phyloP scores from a whole-genome alignment of 2,113 vertebrate genomes.

The Diadophis punctatus region DNA sequence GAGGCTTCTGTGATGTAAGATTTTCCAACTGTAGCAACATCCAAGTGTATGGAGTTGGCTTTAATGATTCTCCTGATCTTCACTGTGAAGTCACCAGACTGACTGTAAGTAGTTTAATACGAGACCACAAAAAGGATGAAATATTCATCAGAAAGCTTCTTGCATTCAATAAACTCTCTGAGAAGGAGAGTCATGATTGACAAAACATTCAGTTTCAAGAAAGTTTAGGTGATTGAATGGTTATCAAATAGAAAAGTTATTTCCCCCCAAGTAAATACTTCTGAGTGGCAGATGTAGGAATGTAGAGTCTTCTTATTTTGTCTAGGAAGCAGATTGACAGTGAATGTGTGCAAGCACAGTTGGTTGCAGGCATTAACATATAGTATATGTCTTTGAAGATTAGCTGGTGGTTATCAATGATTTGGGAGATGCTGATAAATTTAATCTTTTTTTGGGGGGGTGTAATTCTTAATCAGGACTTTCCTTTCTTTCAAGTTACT shows the following conservation, averaged over 20 bases:
- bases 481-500: neutral
- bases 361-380: neutral
- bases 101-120: constrained; percentile 59
- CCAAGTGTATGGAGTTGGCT: constrained; percentile 58
- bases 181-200: neutral
- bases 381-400: neutral
- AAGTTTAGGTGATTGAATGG: neutral
- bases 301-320: neutral
- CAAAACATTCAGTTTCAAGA: neutral
- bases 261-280: neutral
- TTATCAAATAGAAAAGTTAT: neutral
- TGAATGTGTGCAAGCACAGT: neutral
- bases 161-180: neutral
- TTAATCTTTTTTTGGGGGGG: neutral
- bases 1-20: constrained; percentile 65
- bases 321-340: neutral
- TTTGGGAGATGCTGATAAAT: neutral
- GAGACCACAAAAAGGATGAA: neutral
- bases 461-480: neutral
- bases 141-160: neutral
- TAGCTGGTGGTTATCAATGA: neutral
- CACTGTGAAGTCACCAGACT: constrained; percentile 68
- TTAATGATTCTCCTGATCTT: constrained; percentile 63
- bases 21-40: constrained; percentile 56
- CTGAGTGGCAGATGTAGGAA: neutral